phyloP scores from a whole-genome alignment of 2,113 vertebrate genomes.

The Lipotes vexillifer region DNA sequence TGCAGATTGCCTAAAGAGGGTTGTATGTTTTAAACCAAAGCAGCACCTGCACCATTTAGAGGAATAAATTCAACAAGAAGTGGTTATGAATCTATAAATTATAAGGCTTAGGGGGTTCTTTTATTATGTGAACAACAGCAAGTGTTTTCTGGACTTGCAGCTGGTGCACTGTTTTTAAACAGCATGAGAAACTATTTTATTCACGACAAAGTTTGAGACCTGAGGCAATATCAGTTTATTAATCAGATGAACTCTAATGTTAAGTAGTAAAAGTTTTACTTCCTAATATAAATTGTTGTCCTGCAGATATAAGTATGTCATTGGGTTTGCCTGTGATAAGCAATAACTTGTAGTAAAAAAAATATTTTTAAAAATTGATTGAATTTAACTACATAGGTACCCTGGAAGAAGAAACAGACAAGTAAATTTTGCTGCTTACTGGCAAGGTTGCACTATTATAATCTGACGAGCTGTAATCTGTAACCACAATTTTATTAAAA shows the following conservation, averaged over 20 bases:
- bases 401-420: background rate
- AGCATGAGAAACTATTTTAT: background rate
- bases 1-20: background rate
- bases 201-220: background rate
- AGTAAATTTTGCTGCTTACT: background rate
- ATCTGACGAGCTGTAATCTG: background rate
- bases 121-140: conserved; percentile 34
- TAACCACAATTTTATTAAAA: background rate
- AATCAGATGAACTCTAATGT: conserved; percentile 52
- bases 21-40: conserved; percentile 4
- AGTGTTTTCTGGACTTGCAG: conserved; percentile 8
- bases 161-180: background rate
- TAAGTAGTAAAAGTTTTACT: conserved; percentile 36
- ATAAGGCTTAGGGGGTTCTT: conserved; percentile 22
- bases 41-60: conserved; percentile 24
- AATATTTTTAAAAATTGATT: background rate
- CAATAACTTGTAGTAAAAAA: background rate
- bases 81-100: conserved; percentile 33
- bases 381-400: background rate
- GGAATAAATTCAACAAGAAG: conserved; percentile 31
- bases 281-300: conserved; percentile 30
- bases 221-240: conserved; percentile 43
- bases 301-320: conserved; percentile 4
- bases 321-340: background rate
- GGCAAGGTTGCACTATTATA: background rate